phyloP scores from a whole-genome alignment of 2,888 invertebrate species.

The Drosophila quasianomalipes region DNA sequence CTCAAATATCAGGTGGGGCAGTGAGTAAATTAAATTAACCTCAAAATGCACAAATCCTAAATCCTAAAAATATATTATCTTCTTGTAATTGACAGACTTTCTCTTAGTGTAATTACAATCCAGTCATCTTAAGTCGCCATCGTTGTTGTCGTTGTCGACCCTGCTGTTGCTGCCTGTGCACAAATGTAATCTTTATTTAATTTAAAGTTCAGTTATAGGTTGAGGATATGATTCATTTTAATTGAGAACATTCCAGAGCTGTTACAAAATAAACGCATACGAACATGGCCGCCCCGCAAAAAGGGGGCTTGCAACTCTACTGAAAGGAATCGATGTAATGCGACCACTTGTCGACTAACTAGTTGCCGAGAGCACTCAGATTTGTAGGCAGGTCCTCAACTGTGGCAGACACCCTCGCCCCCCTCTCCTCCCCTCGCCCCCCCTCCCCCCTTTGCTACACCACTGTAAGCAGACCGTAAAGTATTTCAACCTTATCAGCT shows the following conservation, averaged over 20 bases:
- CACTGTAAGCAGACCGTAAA: slow-evolving; percentile 18
- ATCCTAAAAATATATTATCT: not conserved
- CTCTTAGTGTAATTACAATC: slow-evolving; percentile 9
- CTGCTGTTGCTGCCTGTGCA: slow-evolving; percentile 12
- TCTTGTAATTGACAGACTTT: not conserved
- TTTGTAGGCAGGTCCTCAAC: not conserved
- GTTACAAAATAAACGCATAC: slow-evolving; percentile 23
- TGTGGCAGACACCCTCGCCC: not conserved
- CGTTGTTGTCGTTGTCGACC: slow-evolving; percentile 16
- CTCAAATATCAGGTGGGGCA: too few relatives aligned
- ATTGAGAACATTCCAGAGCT: slow-evolving; percentile 70
- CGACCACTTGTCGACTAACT: not conserved
- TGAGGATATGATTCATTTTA: slow-evolving; percentile 75
- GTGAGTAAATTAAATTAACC: not conserved
- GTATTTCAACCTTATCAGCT: slow-evolving; percentile 43
- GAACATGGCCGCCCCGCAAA: slow-evolving; percentile 14
- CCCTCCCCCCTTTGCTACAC: slow-evolving; percentile 8
- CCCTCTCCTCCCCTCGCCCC: too few relatives aligned
- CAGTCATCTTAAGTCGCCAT: slow-evolving; percentile 24
- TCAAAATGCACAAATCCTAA: slow-evolving; percentile 3
- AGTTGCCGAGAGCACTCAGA: not conserved
- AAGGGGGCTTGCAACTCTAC: slow-evolving; percentile 1
- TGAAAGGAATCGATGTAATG: not conserved
- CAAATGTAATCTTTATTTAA: slow-evolving; percentile 72
- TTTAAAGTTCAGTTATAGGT: slow-evolving; percentile 76